A percentile compares a stretch with the other conserved stretches of the same genome.
Evolutionary conservation across 2,888 invertebrate genomes (phyloP).

Genomic region (Drosophila stalkeri): DNA sequence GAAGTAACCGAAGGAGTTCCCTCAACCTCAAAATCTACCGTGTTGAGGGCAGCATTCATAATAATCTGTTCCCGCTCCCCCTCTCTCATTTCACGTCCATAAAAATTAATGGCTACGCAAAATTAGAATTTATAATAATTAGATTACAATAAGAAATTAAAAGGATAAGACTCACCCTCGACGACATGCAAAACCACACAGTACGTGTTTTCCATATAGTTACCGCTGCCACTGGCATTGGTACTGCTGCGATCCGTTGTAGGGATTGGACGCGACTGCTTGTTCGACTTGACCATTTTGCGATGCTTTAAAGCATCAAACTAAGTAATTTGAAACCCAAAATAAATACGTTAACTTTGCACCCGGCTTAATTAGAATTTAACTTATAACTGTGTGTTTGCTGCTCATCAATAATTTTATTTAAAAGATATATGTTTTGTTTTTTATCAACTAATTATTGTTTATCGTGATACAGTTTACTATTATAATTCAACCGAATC

Average conservation of each 20-base stretch:
- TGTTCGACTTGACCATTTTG: constrained; percentile 53
- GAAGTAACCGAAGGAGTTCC: constrained; percentile 87
- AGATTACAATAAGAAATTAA: no score
- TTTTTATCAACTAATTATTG: constrained; percentile 7
- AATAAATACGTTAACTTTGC: constrained; percentile 31
- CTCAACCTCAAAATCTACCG: constrained; percentile 89
- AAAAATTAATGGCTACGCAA: constrained; percentile 61
- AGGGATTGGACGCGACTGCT: constrained; percentile 21
- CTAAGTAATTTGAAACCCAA: constrained; percentile 44
- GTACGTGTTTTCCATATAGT: constrained; percentile 63
- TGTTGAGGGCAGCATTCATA: constrained; percentile 88
- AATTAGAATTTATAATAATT: background rate
- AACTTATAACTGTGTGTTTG: constrained; percentile 30
- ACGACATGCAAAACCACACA: constrained; percentile 82
- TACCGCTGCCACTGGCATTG: constrained; percentile 43
- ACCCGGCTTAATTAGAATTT: constrained; percentile 41
- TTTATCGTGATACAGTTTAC: constrained; percentile 7
- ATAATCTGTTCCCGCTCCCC: constrained; percentile 85
- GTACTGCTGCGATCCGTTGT: constrained; percentile 38
- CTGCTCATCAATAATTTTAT: constrained; percentile 25
- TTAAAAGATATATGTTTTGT: constrained; percentile 14
- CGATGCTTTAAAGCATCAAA: constrained; percentile 20
- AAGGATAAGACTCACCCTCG: constrained; percentile 70
- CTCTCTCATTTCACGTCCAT: constrained; percentile 41
- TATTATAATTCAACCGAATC: constrained; percentile 4